Base-by-base conservation (phyloP, 35 echinoderm and acorn worm genomes). In the Apostichopus californicus region DNA sequence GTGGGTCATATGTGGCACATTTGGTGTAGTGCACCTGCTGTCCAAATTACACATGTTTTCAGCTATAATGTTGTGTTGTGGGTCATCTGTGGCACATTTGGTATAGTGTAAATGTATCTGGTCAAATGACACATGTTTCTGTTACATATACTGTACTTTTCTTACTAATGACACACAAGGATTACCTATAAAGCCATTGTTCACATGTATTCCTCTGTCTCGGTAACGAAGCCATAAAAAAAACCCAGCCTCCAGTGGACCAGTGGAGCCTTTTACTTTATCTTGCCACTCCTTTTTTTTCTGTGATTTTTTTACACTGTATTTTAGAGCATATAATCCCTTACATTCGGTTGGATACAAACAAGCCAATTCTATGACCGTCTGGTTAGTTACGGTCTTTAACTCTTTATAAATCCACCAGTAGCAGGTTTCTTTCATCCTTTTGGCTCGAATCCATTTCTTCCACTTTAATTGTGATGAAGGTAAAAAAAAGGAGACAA, bases 361-460 rank as follows among this genome's bases (percentile, higher is more conserved):
- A 18, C 64, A 68, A 18, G 64, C 64, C 64, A 14, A 14, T 68
- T 68, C 18, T 18, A 14, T 68, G 64, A 14, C 18, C 11, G 64
- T 68, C 18, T 68, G 64, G 64, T 11, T 83, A 54, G 80, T 83
- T 83, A 25, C 25, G 80, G 80, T 83, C 80, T 83, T 83, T 83
- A 83, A 83, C 24, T 53, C 55, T 83, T 83, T 83, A 56, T 57
- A 83, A 56, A 83, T 55, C 64, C 80, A 83, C 80, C 80, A 83
- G 80, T 83, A 83, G 80, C 80, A 83, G 80, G 80, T 55, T 83
- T 83, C 80, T 14, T 56, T 55, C 18, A 57, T 83, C 11, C 9
- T 46, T 46, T 46, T 79, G 1, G 5, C 25, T 56, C 5, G 46
- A 56, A 83, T 83, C 80, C 80, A 83, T 83, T 55, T 83, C 80